Evolutionary conservation across 2,888 invertebrate genomes (phyloP), one percentile per base, ranked within the genome.

Genomic region (Drosophila pegasa): DNA sequence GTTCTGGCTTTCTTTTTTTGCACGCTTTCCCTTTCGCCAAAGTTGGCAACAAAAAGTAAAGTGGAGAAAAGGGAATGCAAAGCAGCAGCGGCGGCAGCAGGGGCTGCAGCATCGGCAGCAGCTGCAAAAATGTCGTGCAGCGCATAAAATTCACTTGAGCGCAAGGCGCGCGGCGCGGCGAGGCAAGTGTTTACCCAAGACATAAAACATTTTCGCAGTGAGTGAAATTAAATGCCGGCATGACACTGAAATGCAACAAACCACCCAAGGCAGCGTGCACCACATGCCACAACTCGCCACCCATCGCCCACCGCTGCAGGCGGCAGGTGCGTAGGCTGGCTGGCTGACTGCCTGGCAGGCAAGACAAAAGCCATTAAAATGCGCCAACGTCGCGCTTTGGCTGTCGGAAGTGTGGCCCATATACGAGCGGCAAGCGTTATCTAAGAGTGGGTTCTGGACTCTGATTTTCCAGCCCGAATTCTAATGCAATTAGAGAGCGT

Each of bases 211-310:
- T 78, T 81, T 83, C 73, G 75, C 88, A 69, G 85, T 76, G 87
- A 88, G 87, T 84, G 84, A 85, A 88, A 85, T 85, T 88, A 85
- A 85, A 85, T 81, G 87, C 88, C 81, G 81, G 87, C 84, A 73
- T 85, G 85, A 85, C 88, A 87, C 85, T 87, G 85, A 87, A 88
- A 76, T 81, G 87, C 84, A 80, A 73, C 81, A 66, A 56, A 56
- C 25, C 40, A 45, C 25, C 59, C 58, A 31, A 41, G 40, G 35
- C 51, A 31, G 8, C 63, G 14, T 29, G 64, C 41, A 22, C 20
- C 41, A 29, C 41, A 48, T 62, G 43, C 56, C 38, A 16, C 56
- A 27, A 4, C 52, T 16, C 33, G 63, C 37, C 48, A 65, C n/a
- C n/a, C n/a, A n/a, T n/a, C 71, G 61, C 71, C 74, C 48, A 64